These are phyloP conservation scores for Acinonyx jubatus DNA, from an alignment of 2,113 vertebrate genomes.

Conservation along the genomic window DNA sequence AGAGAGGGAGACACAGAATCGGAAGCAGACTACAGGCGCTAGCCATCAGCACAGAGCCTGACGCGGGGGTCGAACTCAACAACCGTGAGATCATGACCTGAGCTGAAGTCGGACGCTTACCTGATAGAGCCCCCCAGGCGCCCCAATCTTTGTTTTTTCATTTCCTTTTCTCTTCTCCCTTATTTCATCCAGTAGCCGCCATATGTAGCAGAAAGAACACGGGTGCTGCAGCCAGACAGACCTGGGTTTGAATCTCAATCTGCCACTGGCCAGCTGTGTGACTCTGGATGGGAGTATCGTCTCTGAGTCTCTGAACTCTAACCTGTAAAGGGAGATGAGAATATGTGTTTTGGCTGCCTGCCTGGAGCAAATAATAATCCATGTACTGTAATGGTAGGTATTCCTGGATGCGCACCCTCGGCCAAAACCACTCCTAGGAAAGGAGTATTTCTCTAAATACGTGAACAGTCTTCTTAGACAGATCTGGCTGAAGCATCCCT, in stretches of 20 bases:
- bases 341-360: background rate
- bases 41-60: too few species aligned
- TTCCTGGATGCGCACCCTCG: too few species aligned
- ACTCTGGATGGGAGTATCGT: background rate
- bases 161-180: background rate
- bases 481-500: background rate
- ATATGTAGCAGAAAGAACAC: background rate
- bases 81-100: too few species aligned
- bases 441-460: too few species aligned
- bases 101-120: too few species aligned
- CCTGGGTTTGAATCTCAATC: background rate
- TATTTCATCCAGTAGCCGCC: background rate
- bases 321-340: background rate
- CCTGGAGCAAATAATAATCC: background rate
- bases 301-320: background rate
- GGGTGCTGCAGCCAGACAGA: background rate
- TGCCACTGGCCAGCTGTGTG: background rate
- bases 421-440: too few species aligned
- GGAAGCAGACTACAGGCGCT: too few species aligned
- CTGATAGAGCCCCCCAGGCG: too few species aligned
- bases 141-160: background rate
- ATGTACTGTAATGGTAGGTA: background rate
- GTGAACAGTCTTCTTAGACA: fast-evolving
- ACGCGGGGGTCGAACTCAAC: too few species aligned
- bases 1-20: too few species aligned